Evolutionary conservation across 2,113 vertebrate genomes (phyloP), one percentile per base, ranked within the genome.

Genomic region (Petroica traversi): DNA sequence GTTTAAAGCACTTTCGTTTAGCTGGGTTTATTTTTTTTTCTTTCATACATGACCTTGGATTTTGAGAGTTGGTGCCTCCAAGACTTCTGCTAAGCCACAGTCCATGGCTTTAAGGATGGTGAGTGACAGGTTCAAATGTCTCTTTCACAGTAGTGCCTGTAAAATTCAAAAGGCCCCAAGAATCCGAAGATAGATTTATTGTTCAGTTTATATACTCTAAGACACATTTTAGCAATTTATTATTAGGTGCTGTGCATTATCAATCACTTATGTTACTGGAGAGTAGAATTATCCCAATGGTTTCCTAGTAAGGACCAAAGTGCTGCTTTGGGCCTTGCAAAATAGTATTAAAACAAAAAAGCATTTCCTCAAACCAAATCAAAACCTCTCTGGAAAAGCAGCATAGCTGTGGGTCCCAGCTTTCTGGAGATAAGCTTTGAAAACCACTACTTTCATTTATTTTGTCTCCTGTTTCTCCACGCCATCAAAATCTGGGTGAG

Each of bases 381-480:
- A 90, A 66, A 92, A 58, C 1, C 5, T 14, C 4, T 49, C 34
- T 71, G 59, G 51, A 74, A 76, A 91, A 79, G 31, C 13, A 62
- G 3, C 14, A 28, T 19, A 0, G 0, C 5, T 54, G 12, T 82
- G 58, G 82, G 73, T 36, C 51, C 24, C 71, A 62, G 41, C 6
- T 84, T 84, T 91, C 67, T 68, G 63, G 25, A 88, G 59, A 77
- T 34, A 59, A 77, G 26, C 13, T 79, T 85, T 75, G 69, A 91
- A 95, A 95, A 91, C 26, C 45, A 78, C 45, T 54, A 57, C 6
- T 0, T 69, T 83, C 36, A 66, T 88, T 85, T 69, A 85, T 89
- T 95, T 93, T 82, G 59, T 85, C 82, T 93, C 76, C 63, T 79
- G 19, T 76, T 91, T 79, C 78, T 85, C 88, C 74, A 73, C 54